phyloP scores from a whole-genome alignment of 2,113 vertebrate genomes.

The Pedionomus torquatus region DNA sequence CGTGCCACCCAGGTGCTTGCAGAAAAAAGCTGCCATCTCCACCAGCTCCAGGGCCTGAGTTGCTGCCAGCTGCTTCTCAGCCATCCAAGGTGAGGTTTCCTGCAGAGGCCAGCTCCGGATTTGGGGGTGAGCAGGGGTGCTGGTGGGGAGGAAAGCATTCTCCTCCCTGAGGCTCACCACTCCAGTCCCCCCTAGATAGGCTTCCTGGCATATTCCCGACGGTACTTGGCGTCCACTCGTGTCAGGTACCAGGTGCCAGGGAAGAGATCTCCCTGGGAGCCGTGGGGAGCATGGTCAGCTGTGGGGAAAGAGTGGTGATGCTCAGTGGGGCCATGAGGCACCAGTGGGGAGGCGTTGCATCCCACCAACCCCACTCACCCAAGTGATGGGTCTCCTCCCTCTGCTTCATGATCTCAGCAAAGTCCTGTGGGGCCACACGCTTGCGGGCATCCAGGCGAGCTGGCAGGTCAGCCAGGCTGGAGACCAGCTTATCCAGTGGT shows the following conservation, averaged over 20 bases:
- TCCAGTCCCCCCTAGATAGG: constrained; percentile 4
- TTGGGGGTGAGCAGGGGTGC: background rate
- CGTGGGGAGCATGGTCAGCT: constrained; percentile 75
- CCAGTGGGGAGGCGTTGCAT: accelerated
- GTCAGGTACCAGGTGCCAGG: constrained; percentile 81
- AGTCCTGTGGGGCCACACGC: constrained; percentile 68
- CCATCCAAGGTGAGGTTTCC: background rate
- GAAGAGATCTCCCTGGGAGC: constrained; percentile 72
- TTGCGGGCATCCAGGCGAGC: constrained; percentile 70
- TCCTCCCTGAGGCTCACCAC: background rate
- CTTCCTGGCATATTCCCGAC: constrained; percentile 69
- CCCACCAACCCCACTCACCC: constrained; percentile 41
- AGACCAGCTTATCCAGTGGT: constrained; percentile 71
- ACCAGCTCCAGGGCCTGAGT: background rate
- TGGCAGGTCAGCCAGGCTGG: constrained; percentile 73
- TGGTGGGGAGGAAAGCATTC: background rate
- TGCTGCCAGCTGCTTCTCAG: background rate
- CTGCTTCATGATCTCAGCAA: constrained; percentile 72
- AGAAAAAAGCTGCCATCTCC: accelerated
- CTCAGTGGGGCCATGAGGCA: background rate
- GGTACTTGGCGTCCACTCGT: constrained; percentile 72
- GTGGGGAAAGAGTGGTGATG: background rate
- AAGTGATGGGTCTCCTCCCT: constrained; percentile 76
- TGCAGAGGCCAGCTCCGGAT: accelerated
- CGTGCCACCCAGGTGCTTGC: accelerated